A percentile compares a stretch with the other conserved stretches of the same genome.
These are phyloP conservation scores for Meandrusa payeni DNA, from an alignment of 2,888 invertebrate genomes.

Conservation along the genomic window DNA sequence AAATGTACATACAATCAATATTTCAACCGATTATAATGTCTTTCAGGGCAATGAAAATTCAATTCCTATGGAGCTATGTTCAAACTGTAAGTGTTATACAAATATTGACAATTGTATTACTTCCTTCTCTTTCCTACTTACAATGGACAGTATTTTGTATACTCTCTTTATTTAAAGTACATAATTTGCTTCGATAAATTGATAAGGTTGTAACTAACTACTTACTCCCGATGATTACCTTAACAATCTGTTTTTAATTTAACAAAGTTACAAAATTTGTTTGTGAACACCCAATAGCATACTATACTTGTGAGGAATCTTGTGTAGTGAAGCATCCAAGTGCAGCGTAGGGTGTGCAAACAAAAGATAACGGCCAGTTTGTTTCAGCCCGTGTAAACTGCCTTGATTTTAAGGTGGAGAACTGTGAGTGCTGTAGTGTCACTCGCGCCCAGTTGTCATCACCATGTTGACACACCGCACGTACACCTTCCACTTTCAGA, in stretches of 20 bases:
- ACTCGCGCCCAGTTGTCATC: conserved; percentile 65
- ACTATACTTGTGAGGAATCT: conserved; percentile 25
- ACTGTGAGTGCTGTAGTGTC: conserved; percentile 80
- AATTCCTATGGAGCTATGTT: conserved; percentile 98
- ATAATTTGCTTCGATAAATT: conserved; percentile 14
- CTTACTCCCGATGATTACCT: conserved; percentile 11
- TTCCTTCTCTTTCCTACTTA: conserved; percentile 25
- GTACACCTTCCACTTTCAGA: conserved; percentile 58
- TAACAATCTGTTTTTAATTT: conserved; percentile 19
- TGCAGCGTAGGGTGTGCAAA: conserved; percentile 54
- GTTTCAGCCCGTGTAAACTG: conserved; percentile 82
- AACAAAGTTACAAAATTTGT: conserved; percentile 21
- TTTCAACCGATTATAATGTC: conserved; percentile 22
- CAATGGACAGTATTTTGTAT: conserved; percentile 17
- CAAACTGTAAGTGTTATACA: conserved; percentile 89
- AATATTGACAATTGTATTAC: conserved; percentile 7
- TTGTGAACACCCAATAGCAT: conserved; percentile 10
- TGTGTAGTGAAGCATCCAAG: conserved; percentile 28
- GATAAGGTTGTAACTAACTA: conserved; percentile 7
- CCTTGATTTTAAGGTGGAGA: conserved; percentile 82
- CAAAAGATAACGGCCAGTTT: conserved; percentile 72
- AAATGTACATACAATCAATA: no score
- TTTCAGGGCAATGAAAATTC: conserved; percentile 97
- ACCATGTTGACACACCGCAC: conserved; percentile 74
- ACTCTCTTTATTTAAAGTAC: conserved; percentile 11